Evolutionary conservation across 2,888 invertebrate species (phyloP).

Genomic region (Lampropteryx suffumata): DNA sequence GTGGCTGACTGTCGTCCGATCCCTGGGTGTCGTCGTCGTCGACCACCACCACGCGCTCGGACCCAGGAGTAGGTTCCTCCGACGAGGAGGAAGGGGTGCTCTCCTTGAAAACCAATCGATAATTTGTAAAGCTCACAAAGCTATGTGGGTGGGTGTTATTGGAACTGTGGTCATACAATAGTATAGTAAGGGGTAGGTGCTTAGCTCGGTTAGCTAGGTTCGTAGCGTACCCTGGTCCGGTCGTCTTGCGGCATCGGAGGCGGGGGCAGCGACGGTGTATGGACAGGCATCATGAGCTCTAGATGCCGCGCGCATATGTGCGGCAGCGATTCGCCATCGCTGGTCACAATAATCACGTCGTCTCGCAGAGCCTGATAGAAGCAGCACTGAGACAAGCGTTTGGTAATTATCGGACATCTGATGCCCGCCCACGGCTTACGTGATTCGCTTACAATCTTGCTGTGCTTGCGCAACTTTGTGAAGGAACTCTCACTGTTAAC

Average conservation of each 20-base stretch:
- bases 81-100: neutral
- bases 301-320: constrained; percentile 18
- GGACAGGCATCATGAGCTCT: neutral
- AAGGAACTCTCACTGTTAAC: too few relatives aligned
- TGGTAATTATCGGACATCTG: constrained; percentile 6
- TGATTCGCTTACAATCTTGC: constrained; percentile 3
- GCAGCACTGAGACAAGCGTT: constrained; percentile 24
- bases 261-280: constrained; percentile 13
- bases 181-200: neutral
- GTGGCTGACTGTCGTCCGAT: neutral
- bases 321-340: neutral
- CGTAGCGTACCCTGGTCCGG: constrained; percentile 1
- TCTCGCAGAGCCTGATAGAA: constrained; percentile 13
- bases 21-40: neutral
- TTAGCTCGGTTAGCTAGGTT: neutral
- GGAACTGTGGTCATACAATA: too few relatives aligned
- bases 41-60: neutral
- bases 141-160: too few relatives aligned
- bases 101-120: neutral
- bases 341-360: neutral
- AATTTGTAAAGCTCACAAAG: too few relatives aligned
- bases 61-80: too few relatives aligned
- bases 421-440: constrained; percentile 7
- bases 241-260: neutral
- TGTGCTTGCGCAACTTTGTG: too few relatives aligned